Percentiles rank a stretch among this genome's conserved stretches.
These are phyloP conservation scores for Colletes latitarsis DNA, from an alignment of 1,140 invertebrate species.

Conservation along the genomic window DNA sequence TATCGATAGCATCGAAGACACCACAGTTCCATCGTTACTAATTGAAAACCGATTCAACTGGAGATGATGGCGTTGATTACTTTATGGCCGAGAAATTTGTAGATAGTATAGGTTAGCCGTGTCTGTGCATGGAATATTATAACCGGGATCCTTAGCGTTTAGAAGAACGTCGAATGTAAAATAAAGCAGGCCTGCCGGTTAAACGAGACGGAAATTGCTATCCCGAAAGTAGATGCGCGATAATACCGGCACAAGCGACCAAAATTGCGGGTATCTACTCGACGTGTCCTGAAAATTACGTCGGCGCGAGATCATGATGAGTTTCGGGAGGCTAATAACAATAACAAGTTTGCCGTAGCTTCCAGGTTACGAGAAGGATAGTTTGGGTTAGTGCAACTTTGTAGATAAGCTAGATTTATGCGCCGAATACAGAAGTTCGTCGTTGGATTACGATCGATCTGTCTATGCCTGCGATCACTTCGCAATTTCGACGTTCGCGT, in stretches of 20 bases:
- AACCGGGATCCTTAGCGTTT: not conserved
- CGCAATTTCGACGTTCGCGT: slow-evolving; percentile 1
- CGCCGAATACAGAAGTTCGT: slow-evolving; percentile 49
- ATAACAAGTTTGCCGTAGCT: slow-evolving; percentile 55
- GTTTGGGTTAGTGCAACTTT: slow-evolving; percentile 30
- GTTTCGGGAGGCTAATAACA: slow-evolving; percentile 56
- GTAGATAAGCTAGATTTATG: slow-evolving; percentile 54
- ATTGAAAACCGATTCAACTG: not conserved
- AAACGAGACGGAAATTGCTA: slow-evolving; percentile 46
- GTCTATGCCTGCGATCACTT: slow-evolving; percentile 7
- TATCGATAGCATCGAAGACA: too few relatives aligned
- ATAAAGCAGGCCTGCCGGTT: slow-evolving; percentile 21
- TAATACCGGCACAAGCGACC: slow-evolving; percentile 34
- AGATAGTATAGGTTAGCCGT: not conserved
- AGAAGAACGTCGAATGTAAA: slow-evolving; percentile 1
- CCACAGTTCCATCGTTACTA: too few relatives aligned
- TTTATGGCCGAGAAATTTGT: not conserved
- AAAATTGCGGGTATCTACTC: slow-evolving; percentile 45
- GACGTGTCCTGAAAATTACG: slow-evolving; percentile 48
- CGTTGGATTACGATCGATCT: slow-evolving; percentile 43
- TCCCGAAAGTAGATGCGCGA: slow-evolving; percentile 30
- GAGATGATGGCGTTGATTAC: not conserved
- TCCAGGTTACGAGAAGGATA: slow-evolving; percentile 46
- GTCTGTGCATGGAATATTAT: not conserved
- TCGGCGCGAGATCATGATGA: slow-evolving; percentile 51